Evolutionary conservation across 2,797 vertebrate species (phyloP).

Genomic region (Gadopsis bispinosus): DNA sequence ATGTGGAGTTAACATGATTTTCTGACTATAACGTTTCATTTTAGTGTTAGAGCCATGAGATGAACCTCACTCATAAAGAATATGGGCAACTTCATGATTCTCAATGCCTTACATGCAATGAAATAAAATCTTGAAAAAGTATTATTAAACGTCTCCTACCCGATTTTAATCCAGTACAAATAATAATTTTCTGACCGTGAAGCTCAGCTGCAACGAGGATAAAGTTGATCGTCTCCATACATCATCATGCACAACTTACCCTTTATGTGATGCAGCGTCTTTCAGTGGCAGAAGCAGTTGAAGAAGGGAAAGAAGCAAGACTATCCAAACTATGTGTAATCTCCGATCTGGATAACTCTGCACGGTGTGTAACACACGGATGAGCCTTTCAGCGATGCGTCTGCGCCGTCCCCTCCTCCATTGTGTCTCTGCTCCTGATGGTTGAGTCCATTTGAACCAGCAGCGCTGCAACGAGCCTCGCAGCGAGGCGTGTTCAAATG

Average conservation of each 20-base stretch:
- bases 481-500: slow-evolving; percentile 81
- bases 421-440: slow-evolving; percentile 49
- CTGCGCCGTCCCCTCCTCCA: slow-evolving; percentile 43
- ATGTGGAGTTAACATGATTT: neutral
- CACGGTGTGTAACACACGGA: slow-evolving; percentile 6
- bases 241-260: slow-evolving; percentile 52
- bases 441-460: slow-evolving; percentile 63
- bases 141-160: neutral
- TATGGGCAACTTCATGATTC: neutral
- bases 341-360: neutral
- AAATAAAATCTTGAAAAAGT: neutral
- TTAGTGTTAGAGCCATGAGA: neutral
- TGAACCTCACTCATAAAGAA: neutral
- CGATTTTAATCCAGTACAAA: neutral
- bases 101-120: neutral
- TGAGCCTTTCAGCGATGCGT: slow-evolving; percentile 40
- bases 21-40: neutral
- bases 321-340: slow-evolving; percentile 18
- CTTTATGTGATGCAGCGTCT: slow-evolving; percentile 33
- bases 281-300: neutral
- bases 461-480: slow-evolving; percentile 51
- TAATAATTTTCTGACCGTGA: neutral
- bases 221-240: neutral
- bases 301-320: neutral
- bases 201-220: neutral